Evolutionary conservation across 2,888 invertebrate species (phyloP).

Genomic region (Euclidia mi): DNA sequence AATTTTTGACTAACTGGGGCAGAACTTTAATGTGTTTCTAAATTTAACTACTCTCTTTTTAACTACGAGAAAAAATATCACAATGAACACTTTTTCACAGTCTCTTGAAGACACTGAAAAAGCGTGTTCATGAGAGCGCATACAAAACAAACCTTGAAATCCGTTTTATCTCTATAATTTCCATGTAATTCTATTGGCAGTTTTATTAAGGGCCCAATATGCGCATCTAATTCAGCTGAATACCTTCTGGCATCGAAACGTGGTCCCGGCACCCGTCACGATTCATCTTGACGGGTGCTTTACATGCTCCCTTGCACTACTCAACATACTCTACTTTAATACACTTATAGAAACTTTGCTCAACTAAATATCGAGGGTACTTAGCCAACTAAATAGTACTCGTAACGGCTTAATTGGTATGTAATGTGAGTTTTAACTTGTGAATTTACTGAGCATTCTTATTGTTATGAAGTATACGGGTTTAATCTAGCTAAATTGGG

Average conservation of each 20-base stretch:
- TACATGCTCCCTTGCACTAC: slow-evolving; percentile 41
- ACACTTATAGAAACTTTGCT: slow-evolving; percentile 4
- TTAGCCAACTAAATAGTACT: not conserved
- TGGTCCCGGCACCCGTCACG: slow-evolving; percentile 44
- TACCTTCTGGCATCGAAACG: slow-evolving; percentile 18
- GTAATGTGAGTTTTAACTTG: slow-evolving; percentile 6
- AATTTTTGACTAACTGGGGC: no score
- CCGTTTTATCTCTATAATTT: slow-evolving; percentile 11
- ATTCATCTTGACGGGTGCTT: slow-evolving; percentile 36
- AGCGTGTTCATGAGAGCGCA: no score
- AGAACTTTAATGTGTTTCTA: no score
- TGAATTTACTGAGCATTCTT: slow-evolving; percentile 1
- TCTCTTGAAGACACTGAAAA: no score
- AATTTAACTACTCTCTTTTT: no score
- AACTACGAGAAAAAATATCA: no score
- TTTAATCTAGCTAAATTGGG: no score
- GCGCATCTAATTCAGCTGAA: slow-evolving; percentile 36
- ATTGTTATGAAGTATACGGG: slow-evolving; percentile 3
- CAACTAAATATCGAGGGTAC: not conserved
- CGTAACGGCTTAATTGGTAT: slow-evolving; percentile 6
- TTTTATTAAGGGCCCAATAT: slow-evolving; percentile 29
- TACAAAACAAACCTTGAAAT: no score
- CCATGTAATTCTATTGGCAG: slow-evolving; percentile 28
- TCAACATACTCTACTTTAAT: slow-evolving; percentile 21
- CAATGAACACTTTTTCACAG: no score